Conservation (phyloP, 2,888 invertebrate genomes). For the Lottia gigantea region DNA sequence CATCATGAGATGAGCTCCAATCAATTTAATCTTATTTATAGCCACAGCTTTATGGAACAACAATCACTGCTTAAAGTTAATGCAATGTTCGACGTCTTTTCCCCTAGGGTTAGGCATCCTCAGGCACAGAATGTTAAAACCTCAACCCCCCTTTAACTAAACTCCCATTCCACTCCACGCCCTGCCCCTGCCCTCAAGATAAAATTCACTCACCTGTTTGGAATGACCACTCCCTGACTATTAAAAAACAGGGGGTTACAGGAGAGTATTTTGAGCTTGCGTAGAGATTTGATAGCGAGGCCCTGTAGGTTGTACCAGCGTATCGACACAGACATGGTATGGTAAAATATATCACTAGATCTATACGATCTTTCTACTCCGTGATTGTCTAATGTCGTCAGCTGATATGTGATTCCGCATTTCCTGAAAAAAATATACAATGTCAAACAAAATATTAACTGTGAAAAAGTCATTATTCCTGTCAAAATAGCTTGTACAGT, state of each 20-base stretch:
- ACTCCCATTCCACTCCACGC: too few relatives aligned
- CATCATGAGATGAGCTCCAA: too few relatives aligned
- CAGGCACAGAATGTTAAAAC: too few relatives aligned
- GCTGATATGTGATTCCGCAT: slow-evolving; percentile 48
- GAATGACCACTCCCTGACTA: slow-evolving; percentile 44
- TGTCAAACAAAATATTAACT: background rate
- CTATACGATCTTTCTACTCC: slow-evolving; percentile 38
- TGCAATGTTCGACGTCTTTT: too few relatives aligned
- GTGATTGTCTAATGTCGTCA: slow-evolving; percentile 44
- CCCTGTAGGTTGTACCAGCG: slow-evolving; percentile 55
- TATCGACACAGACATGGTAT: slow-evolving; percentile 51
- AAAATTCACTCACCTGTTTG: slow-evolving; percentile 47
- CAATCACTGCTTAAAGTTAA: too few relatives aligned
- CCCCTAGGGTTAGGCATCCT: too few relatives aligned
- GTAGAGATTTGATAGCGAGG: slow-evolving; percentile 43
- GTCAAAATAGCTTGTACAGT: background rate
- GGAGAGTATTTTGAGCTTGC: slow-evolving; percentile 48
- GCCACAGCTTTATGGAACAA: too few relatives aligned
- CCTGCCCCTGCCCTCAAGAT: too few relatives aligned
- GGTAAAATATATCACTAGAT: slow-evolving; percentile 48
- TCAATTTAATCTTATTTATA: too few relatives aligned
- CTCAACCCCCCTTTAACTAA: too few relatives aligned
- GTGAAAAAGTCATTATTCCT: background rate
- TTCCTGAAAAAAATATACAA: slow-evolving; percentile 33
- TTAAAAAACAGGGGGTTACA: slow-evolving; percentile 62